phyloP scores from a whole-genome alignment of 2,113 vertebrate genomes.

The Mohoua ochrocephala region DNA sequence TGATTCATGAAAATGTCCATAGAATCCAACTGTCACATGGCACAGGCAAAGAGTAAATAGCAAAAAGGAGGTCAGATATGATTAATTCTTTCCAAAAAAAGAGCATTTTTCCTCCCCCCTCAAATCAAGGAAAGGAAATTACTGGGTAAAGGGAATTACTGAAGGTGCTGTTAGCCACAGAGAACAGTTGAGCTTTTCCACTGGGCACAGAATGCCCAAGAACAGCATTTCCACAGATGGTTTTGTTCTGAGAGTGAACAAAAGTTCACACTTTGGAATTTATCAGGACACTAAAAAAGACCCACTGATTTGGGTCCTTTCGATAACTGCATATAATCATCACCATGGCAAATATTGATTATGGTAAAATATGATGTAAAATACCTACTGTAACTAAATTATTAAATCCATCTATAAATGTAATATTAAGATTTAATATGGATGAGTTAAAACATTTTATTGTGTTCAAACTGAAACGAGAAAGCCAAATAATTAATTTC shows the following conservation, averaged over 20 bases:
- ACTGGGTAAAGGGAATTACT: not conserved
- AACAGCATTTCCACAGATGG: not conserved
- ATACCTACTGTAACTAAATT: not conserved
- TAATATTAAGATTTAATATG: not conserved
- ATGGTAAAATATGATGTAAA: not conserved
- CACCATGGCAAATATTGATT: not conserved
- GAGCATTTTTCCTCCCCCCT: not conserved
- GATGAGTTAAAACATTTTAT: not conserved
- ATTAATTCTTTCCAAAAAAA: not conserved
- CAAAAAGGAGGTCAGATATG: not conserved
- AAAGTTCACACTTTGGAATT: not conserved
- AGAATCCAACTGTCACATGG: not conserved
- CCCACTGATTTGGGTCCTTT: not conserved
- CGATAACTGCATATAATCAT: not conserved
- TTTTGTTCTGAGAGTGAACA: not conserved
- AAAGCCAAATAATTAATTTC: not conserved
- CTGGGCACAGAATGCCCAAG: not conserved
- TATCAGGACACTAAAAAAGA: not conserved
- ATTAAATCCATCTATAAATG: not conserved
- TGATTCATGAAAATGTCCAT: not conserved
- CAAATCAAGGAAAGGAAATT: not conserved
- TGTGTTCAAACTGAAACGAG: not conserved
- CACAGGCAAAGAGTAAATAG: not conserved
- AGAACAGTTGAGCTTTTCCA: not conserved
- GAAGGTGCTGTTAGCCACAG: not conserved